Evolutionary conservation across 2,888 invertebrate genomes (phyloP), one percentile per base, ranked within the genome.

Genomic region (Hemistola chrysoprasaria): DNA sequence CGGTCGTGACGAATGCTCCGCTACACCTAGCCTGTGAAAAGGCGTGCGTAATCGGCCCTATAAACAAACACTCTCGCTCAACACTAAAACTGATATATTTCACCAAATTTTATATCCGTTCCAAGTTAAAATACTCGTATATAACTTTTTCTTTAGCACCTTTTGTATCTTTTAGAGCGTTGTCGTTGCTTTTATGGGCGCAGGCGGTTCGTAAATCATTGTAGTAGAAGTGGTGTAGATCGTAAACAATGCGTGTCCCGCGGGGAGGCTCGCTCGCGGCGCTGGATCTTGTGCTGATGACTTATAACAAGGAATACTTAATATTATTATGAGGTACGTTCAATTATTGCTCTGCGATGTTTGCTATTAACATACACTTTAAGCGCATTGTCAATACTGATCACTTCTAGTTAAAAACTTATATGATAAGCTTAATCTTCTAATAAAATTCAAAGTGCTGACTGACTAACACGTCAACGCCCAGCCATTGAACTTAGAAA

Each of bases 71-170:
- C 78, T 78, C 78, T 72, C 66, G 70, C 60, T 65, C 71, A 71
- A 71, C 76, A 83, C 78, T 84, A 85, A 86, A 86, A 80, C 83
- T 80, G 82, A 86, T 86, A 84, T 84, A 86, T 85, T 86, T 84
- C 78, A 83, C 82, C 77, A 78, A 83, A 84, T 77, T 83, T 88
- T 86, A 86, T 86, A 84, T 78, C 77, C 78, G 78, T 84, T 80
- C 74, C 68, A 78, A 83, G 83, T 85, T 83, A 71, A 80, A 87
- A 86, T 85, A n/a, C n/a, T n/a, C n/a, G n/a, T n/a, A 86, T 87
- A 85, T 86, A 79, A 82, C 84, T 78, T 84, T 78, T 87, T 87
- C 85, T 86, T 85, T 85, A 88, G 85, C 85, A 86, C 86, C 87
- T 87, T 88, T 88, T 87, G 87, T 87, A 79, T 82, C 80, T 88